Conservation (phyloP, 2,113 vertebrate species). For the Gallinago paraguaiae region DNA sequence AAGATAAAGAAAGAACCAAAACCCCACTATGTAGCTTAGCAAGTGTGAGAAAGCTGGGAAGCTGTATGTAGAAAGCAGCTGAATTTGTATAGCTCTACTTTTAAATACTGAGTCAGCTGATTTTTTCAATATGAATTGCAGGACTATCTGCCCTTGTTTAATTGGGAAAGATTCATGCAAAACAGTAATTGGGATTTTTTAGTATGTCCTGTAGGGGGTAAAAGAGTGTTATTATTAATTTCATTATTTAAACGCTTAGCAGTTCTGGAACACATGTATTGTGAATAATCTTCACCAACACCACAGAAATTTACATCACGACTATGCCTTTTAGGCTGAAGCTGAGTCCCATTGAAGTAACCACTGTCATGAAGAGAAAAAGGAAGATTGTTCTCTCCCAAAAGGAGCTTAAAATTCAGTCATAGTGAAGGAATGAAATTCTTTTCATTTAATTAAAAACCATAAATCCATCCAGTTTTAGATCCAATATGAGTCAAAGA, state of each 20-base stretch:
- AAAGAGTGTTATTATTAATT: neutral
- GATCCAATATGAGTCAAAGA: neutral
- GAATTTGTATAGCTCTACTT: neutral
- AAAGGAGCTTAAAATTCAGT: neutral
- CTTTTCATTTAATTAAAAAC: conserved; percentile 1
- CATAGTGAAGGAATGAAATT: neutral
- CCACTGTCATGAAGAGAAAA: neutral
- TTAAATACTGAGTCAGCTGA: neutral
- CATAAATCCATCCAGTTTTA: neutral
- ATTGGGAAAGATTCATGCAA: neutral
- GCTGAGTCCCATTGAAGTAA: neutral
- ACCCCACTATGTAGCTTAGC: neutral
- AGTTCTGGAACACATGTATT: neutral
- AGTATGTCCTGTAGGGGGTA: neutral
- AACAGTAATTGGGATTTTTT: neutral
- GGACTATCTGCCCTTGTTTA: neutral
- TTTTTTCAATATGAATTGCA: neutral
- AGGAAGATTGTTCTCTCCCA: neutral
- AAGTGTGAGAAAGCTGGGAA: neutral
- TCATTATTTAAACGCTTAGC: neutral
- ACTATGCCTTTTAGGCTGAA: neutral
- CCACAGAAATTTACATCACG: neutral
- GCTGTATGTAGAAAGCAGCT: neutral
- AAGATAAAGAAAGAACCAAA: too few relatives aligned
- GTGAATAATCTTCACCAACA: neutral